phyloP scores from a whole-genome alignment of 1,140 invertebrate genomes.

The Conus betulinus region DNA sequence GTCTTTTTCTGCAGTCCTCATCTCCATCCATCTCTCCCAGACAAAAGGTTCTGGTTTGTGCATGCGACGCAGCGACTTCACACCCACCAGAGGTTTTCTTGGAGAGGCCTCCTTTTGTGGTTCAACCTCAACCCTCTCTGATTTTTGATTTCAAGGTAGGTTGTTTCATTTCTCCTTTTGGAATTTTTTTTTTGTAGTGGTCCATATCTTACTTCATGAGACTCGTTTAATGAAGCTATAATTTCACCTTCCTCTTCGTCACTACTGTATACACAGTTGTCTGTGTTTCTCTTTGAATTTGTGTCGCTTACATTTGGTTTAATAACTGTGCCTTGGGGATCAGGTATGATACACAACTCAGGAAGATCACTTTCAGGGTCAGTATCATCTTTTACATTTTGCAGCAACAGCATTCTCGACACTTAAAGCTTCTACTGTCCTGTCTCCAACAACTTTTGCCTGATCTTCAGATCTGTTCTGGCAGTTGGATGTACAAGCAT shows the following conservation, averaged over 20 bases:
- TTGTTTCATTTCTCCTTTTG: neutral
- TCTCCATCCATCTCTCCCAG: slow-evolving; percentile 35
- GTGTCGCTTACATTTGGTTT: neutral
- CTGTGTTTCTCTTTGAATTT: neutral
- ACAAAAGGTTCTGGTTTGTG: slow-evolving; percentile 32
- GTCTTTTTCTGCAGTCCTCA: slow-evolving; percentile 23
- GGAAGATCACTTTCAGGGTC: slow-evolving; percentile 25
- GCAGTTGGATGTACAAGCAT: neutral
- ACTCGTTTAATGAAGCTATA: neutral
- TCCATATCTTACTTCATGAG: neutral
- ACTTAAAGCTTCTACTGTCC: neutral
- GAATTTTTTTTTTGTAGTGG: neutral
- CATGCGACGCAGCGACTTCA: slow-evolving; percentile 25
- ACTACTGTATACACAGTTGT: neutral
- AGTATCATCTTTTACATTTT: neutral
- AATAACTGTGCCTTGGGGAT: neutral
- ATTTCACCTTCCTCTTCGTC: neutral
- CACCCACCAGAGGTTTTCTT: slow-evolving; percentile 24
- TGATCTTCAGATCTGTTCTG: neutral
- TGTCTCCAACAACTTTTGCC: neutral
- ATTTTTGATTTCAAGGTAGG: neutral
- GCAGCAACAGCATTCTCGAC: neutral
- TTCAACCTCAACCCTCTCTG: neutral
- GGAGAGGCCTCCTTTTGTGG: neutral
- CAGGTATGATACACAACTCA: slow-evolving; percentile 28